phyloP scores from a whole-genome alignment of 2,888 invertebrate genomes.

The Caenorhabditis zanzibari region DNA sequence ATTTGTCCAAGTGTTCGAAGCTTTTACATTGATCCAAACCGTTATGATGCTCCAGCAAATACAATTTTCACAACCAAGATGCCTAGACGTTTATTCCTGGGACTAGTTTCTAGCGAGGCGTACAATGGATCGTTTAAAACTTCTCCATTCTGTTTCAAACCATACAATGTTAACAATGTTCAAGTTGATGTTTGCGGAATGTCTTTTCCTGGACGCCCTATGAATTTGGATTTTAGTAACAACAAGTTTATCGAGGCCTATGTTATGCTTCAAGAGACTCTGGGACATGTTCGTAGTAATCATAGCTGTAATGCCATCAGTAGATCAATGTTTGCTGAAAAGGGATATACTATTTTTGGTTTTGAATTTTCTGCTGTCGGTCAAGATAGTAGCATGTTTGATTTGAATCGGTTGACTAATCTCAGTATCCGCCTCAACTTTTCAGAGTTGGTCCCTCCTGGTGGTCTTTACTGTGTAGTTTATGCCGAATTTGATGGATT shows the following conservation, averaged over 20 bases:
- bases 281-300: conserved; percentile 14
- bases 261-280: conserved; percentile 1
- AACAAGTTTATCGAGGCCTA: conserved; percentile 24
- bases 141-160: conserved; percentile 27
- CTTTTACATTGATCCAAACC: conserved; percentile 17
- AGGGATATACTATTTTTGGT: conserved; percentile 2
- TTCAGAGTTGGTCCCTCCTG: not conserved
- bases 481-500: not conserved
- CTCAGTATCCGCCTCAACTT: not conserved
- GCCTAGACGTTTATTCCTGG: conserved; percentile 17
- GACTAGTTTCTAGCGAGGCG: conserved; percentile 2
- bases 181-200: conserved; percentile 31
- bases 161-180: not conserved
- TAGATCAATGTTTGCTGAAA: not conserved
- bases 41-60: conserved; percentile 23
- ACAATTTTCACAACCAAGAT: conserved; percentile 31
- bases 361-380: not conserved
- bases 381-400: not conserved
- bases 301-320: conserved; percentile 3
- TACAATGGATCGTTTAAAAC: conserved; percentile 7
- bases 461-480: not conserved
- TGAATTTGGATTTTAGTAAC: not conserved
- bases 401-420: not conserved
- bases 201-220: conserved; percentile 6
- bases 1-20: not conserved